phyloP scores from a whole-genome alignment of 2,888 invertebrate genomes.

The Mantis religiosa region DNA sequence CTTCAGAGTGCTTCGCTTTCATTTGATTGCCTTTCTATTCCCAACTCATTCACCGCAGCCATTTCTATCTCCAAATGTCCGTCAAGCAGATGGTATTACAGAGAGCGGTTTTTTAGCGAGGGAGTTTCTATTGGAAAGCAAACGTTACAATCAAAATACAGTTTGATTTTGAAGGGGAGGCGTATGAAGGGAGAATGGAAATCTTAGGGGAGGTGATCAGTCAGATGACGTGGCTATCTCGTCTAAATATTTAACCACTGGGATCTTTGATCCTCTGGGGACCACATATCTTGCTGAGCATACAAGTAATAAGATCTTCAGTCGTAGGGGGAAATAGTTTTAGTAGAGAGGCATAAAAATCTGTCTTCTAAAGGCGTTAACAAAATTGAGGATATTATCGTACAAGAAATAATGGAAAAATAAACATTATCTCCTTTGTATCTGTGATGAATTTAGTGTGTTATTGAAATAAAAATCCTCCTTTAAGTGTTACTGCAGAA shows the following conservation, averaged over 20 bases:
- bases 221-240: neutral
- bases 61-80: neutral
- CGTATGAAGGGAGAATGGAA: neutral
- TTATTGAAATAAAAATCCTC: too few relatives aligned
- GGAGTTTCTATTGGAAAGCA: neutral
- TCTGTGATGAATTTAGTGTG: too few relatives aligned
- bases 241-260: neutral
- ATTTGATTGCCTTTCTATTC: neutral
- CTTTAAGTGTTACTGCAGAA: too few relatives aligned
- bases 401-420: too few relatives aligned
- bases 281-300: too few relatives aligned
- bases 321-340: too few relatives aligned
- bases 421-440: too few relatives aligned
- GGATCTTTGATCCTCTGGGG: neutral
- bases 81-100: neutral
- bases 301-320: too few relatives aligned
- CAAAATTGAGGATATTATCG: too few relatives aligned
- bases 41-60: neutral
- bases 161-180: neutral
- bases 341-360: too few relatives aligned
- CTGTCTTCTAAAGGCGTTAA: too few relatives aligned
- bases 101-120: neutral
- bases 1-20: neutral
- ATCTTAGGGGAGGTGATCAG: neutral
- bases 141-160: neutral